Conservation (phyloP, 1,140 invertebrate species). For the Trichoplusia ni region DNA sequence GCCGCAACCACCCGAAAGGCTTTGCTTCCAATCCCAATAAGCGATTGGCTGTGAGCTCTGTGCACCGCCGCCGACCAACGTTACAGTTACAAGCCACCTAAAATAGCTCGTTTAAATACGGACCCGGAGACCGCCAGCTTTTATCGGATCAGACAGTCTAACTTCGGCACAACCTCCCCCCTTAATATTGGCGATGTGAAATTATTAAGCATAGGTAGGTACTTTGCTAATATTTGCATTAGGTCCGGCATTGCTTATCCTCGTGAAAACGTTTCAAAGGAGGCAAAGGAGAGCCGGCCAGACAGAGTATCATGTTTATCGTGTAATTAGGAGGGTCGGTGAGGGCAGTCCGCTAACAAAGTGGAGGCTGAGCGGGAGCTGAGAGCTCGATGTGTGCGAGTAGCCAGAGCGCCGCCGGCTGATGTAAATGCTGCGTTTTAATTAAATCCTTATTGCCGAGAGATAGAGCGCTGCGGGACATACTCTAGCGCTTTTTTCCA, state of each 20-base stretch:
- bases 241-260: not conserved
- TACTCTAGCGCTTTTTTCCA: conserved; percentile 46
- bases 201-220: not conserved
- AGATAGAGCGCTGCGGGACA: conserved; percentile 46
- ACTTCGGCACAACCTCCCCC: conserved; percentile 21
- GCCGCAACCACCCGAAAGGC: conserved; percentile 43
- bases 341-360: conserved; percentile 26
- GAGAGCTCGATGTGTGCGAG: conserved; percentile 8
- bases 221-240: too few species aligned
- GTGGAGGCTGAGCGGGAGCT: not conserved
- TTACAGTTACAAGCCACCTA: conserved; percentile 41
- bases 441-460: conserved; percentile 62
- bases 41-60: conserved; percentile 48
- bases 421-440: conserved; percentile 59
- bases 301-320: conserved; percentile 46
- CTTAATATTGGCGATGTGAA: not conserved
- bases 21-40: conserved; percentile 61
- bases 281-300: not conserved
- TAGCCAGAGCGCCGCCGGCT: conserved; percentile 21
- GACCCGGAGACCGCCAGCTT: conserved; percentile 46
- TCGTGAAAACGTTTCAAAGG: not conserved
- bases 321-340: conserved; percentile 53
- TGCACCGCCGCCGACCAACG: conserved; percentile 14
- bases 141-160: conserved; percentile 65
- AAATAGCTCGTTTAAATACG: conserved; percentile 58